Percentiles rank a stretch among this genome's conserved stretches.
Conservation (phyloP, 2,797 vertebrate genomes). For the Orientallactaga sibirica region DNA sequence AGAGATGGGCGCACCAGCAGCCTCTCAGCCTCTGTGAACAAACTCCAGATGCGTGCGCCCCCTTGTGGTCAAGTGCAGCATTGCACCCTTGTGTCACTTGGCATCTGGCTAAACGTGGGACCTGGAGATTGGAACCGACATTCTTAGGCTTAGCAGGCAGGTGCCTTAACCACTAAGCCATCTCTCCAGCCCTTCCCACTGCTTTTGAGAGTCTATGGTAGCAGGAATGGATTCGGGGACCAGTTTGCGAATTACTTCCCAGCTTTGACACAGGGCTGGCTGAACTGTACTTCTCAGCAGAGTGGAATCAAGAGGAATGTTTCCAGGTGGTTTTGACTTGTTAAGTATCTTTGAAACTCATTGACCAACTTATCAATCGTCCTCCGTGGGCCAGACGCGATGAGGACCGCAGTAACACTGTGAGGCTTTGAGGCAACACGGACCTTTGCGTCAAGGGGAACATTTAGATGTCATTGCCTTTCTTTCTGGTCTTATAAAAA, state of each 20-base stretch:
- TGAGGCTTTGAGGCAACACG: background rate
- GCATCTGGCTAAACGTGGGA: too few species aligned
- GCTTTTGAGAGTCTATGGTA: background rate
- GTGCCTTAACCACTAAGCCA: too few species aligned
- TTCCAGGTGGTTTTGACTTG: conserved; percentile 36
- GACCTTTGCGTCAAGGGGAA: background rate
- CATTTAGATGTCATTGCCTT: conserved; percentile 48
- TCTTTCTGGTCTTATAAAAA: conserved; percentile 9
- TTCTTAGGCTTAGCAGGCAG: too few species aligned
- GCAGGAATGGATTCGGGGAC: background rate
- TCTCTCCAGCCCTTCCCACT: background rate
- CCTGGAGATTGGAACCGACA: too few species aligned
- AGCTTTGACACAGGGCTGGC: background rate
- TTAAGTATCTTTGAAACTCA: background rate
- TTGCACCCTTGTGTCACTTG: too few species aligned
- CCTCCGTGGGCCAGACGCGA: background rate
- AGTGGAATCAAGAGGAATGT: background rate
- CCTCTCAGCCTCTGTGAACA: too few species aligned
- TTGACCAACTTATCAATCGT: background rate
- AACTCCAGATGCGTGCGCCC: too few species aligned
- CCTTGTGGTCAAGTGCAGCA: too few species aligned
- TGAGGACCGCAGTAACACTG: background rate
- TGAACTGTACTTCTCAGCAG: background rate
- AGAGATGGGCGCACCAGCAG: too few species aligned
- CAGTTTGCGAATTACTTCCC: background rate